These are phyloP conservation scores for Trilocha varians DNA, from an alignment of 2,888 invertebrate genomes.

Conservation along the genomic window DNA sequence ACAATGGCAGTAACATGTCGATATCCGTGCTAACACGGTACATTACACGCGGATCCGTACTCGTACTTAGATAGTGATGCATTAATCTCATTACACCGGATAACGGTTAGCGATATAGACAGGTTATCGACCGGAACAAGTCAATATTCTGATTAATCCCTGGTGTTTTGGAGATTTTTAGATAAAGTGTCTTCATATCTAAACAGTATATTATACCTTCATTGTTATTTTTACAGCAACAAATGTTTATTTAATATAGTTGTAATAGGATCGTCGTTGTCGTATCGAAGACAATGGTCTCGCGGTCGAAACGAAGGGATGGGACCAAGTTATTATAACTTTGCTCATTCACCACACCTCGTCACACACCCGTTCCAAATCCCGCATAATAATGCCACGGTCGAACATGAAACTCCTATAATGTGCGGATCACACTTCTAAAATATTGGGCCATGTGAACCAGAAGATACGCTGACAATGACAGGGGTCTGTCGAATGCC, in stretches of 20 bases:
- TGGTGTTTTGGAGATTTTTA: too few relatives aligned
- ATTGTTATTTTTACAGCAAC: too few relatives aligned
- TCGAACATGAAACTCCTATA: constrained; percentile 42
- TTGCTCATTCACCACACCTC: constrained; percentile 59
- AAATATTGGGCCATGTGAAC: constrained; percentile 44
- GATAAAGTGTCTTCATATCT: too few relatives aligned
- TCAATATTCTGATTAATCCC: too few relatives aligned
- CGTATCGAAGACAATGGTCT: constrained; percentile 46
- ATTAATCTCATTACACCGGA: constrained; percentile 34
- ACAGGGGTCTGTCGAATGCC: constrained; percentile 35
- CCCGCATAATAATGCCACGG: constrained; percentile 51
- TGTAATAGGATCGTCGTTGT: constrained; percentile 25
- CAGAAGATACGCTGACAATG: constrained; percentile 33
- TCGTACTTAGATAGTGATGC: constrained; percentile 25
- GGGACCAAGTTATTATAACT: constrained; percentile 63
- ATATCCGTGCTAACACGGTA: neutral
- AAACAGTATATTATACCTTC: too few relatives aligned
- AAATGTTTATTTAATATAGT: constrained; percentile 6
- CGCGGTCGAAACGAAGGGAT: constrained; percentile 36
- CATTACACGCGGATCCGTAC: neutral
- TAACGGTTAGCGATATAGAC: constrained; percentile 31
- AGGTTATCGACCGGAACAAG: constrained; percentile 27
- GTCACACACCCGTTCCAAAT: constrained; percentile 40
- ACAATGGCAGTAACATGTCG: neutral
- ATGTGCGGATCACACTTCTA: constrained; percentile 39